Evolutionary conservation across 35 echinoderm and acorn worm species (phyloP).

Genomic region (Eucidaris tribuloides): DNA sequence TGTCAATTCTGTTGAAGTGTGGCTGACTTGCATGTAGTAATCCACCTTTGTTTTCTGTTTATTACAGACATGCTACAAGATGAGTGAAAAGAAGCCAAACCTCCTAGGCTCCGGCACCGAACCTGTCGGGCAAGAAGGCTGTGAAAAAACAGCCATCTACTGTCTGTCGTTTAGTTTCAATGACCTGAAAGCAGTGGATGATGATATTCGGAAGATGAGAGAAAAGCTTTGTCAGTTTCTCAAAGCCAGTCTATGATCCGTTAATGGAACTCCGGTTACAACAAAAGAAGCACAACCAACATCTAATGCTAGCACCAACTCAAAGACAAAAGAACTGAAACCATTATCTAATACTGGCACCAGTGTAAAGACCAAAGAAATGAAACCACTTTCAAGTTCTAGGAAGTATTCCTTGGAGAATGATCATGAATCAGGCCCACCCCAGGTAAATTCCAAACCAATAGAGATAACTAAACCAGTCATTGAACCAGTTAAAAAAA

Average conservation of each 20-base stretch:
- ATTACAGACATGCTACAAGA: not conserved
- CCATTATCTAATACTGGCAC: not conserved
- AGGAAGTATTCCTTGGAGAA: not conserved
- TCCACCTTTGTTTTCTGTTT: no score
- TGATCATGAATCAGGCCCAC: not conserved
- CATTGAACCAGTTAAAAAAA: constrained; percentile 26
- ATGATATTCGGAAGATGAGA: constrained; percentile 38
- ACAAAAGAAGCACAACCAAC: no score
- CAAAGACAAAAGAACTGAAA: constrained; percentile 1
- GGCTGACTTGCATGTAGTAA: no score
- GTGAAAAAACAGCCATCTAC: constrained; percentile 11
- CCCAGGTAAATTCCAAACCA: not conserved
- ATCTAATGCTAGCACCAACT: not conserved
- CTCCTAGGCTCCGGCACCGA: constrained; percentile 56
- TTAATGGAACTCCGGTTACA: no score
- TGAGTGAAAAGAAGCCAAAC: constrained; percentile 64
- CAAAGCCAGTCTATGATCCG: no score
- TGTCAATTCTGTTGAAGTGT: no score
- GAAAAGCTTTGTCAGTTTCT: constrained; percentile 20
- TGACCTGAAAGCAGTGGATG: constrained; percentile 33
- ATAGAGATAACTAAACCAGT: constrained; percentile 6
- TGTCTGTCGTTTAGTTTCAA: constrained; percentile 40
- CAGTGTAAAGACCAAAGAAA: not conserved
- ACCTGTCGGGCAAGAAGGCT: constrained; percentile 23
- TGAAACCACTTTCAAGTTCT: not conserved